Conservation (phyloP, 2,888 invertebrate genomes). For the Branchipolynoe longqiensis region DNA sequence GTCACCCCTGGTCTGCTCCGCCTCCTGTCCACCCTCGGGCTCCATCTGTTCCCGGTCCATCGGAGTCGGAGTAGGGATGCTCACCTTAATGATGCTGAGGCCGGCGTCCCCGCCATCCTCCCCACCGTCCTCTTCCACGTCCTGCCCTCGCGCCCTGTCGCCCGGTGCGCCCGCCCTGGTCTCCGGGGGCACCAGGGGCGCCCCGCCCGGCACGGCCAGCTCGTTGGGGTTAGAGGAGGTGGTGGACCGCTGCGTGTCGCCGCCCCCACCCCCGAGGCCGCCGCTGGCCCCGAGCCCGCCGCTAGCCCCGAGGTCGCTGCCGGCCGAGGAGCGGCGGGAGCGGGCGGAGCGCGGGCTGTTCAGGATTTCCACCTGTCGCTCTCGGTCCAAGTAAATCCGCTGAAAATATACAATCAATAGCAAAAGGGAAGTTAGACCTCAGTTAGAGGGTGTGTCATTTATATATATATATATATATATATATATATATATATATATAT, state of each 20-base stretch:
- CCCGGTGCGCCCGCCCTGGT: background rate
- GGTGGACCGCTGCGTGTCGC: background rate
- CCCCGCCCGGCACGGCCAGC: slow-evolving; percentile 11
- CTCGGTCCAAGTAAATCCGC: slow-evolving; percentile 34
- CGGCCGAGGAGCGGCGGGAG: background rate
- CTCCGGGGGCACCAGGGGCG: slow-evolving; percentile 3
- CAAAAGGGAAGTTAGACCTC: no score
- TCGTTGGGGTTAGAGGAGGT: slow-evolving; percentile 37
- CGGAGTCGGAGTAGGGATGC: no score
- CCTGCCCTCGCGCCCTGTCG: background rate
- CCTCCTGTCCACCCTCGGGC: background rate
- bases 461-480: no score
- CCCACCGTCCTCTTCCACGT: background rate
- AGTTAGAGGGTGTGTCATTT: no score
- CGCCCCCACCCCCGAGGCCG: no score
- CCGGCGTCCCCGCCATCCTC: no score
- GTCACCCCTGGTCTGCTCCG: background rate
- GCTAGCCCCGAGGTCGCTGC: slow-evolving; percentile 13
- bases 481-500: no score
- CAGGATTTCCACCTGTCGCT: slow-evolving; percentile 17
- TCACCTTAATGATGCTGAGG: no score
- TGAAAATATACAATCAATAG: background rate
- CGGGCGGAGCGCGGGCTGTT: slow-evolving; percentile 36
- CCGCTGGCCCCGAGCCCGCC: background rate
- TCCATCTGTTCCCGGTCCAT: no score